Conservation (phyloP, 2,113 vertebrate species). For the Callopanchax toddi region DNA sequence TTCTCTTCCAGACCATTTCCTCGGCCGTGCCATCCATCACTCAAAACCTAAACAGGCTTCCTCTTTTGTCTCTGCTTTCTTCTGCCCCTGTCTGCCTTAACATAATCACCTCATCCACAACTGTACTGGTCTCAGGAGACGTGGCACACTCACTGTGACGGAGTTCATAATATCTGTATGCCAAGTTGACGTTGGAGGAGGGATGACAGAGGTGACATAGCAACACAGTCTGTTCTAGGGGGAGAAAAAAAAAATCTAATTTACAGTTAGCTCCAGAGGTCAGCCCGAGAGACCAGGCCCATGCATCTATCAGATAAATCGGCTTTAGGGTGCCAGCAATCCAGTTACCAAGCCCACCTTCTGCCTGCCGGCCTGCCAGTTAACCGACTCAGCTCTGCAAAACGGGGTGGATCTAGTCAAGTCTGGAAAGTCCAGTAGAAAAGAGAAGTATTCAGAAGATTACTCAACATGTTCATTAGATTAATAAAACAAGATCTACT, state of each 20-base stretch:
- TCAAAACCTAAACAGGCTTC: constrained; percentile 44
- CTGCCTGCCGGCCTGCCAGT: constrained; percentile 42
- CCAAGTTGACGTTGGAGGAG: constrained; percentile 24
- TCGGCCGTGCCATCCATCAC: constrained; percentile 61
- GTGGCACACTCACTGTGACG: constrained; percentile 6
- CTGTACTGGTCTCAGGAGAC: constrained; percentile 29
- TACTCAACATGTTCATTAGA: neutral
- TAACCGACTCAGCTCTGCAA: constrained; percentile 51
- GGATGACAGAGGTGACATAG: constrained; percentile 53
- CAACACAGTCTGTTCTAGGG: constrained; percentile 29
- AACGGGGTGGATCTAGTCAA: constrained; percentile 12
- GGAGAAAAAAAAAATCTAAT: constrained; percentile 63
- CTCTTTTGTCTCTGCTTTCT: constrained; percentile 33
- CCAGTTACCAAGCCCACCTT: constrained; percentile 56
- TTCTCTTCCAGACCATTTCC: constrained; percentile 72
- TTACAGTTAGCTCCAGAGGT: constrained; percentile 70
- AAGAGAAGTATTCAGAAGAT: neutral
- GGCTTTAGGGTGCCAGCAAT: constrained; percentile 60
- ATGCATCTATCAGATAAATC: constrained; percentile 73
- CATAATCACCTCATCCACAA: constrained; percentile 11
- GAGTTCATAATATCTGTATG: constrained; percentile 61
- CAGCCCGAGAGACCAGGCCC: constrained; percentile 43
- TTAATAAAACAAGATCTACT: neutral
- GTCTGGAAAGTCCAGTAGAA: constrained; percentile 2
- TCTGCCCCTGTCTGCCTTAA: constrained; percentile 16